Evolutionary conservation across 1,140 invertebrate genomes (phyloP), one percentile per base, ranked within the genome.

Genomic region (Trichonephila clavipes): DNA sequence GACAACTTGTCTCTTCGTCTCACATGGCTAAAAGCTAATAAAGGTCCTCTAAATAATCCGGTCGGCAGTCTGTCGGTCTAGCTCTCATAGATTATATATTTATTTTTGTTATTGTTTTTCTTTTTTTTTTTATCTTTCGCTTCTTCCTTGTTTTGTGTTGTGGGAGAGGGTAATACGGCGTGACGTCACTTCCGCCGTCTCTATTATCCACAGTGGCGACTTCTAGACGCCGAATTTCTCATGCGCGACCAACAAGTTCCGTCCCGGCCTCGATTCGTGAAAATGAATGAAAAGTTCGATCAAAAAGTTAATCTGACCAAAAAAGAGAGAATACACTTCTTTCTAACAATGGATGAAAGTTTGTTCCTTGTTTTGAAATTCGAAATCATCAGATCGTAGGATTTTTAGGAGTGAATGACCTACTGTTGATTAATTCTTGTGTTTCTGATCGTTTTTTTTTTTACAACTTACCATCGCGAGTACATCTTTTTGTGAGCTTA

Each of bases 141-240:
- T 62, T 81, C 83, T 85, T 77, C 72, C 89, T 90, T 82, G 69
- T 82, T 82, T 89, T 89, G 88, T 90, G 72, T 90, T 90, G 89
- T 90, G 89, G 89, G 89, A 90, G 89, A 72, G 72, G 89, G 66
- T 82, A 81, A 90, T 82, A 90, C 21, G 81, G 72, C 90, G 72
- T 92, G 90, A 92, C 90, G 90, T 92, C 90, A 92, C 82, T 92
- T 92, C 90, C 90, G 90, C 34, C 77, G 81, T 85, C 82, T 85
- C 90, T 85, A 85, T 92, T 92, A 92, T 92, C 90, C 64, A 59
- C 58, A 58, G 34, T 40, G 90, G 77, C 90, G 90, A 92, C 90
- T 40, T 19, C 21, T 77, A 85, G 90, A 92, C 90, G 90, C 81
- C 90, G 81, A 24, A 51, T 83, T 62, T 16, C 61, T 85, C 90